phyloP scores from a whole-genome alignment of 2,797 vertebrate genomes.

The Sebastes minor region DNA sequence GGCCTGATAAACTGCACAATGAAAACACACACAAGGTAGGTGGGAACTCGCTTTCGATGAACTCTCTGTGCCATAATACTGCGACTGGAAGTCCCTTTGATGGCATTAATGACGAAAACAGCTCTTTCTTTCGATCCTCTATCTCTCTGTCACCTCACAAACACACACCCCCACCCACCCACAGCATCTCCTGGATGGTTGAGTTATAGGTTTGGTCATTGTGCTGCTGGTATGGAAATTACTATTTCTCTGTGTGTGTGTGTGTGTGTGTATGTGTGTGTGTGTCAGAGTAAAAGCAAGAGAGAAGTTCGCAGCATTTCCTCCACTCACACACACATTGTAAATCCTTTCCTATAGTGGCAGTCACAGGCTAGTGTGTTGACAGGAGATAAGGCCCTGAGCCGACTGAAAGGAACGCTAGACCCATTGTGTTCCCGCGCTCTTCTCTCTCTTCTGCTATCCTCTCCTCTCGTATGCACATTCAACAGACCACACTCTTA shows the following conservation, averaged over 20 bases:
- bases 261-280: constrained; percentile 21
- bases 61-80: constrained; percentile 60
- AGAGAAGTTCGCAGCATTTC: constrained; percentile 73
- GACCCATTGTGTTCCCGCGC: constrained; percentile 76
- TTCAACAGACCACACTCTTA: constrained; percentile 57
- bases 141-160: constrained; percentile 39
- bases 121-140: constrained; percentile 49
- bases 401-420: constrained; percentile 72
- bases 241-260: constrained; percentile 17
- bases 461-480: constrained; percentile 60
- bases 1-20: constrained; percentile 78
- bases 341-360: constrained; percentile 83
- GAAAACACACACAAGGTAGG: constrained; percentile 51
- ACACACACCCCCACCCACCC: neutral
- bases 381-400: constrained; percentile 83
- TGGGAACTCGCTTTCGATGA: constrained; percentile 58
- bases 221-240: constrained; percentile 69
- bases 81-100: constrained; percentile 59
- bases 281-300: constrained; percentile 42
- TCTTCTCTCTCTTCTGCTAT: constrained; percentile 64
- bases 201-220: constrained; percentile 63
- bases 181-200: constrained; percentile 66
- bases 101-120: constrained; percentile 69
- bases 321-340: constrained; percentile 69
- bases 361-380: constrained; percentile 80